Percentiles rank a stretch among this genome's conserved stretches.
phyloP scores from a whole-genome alignment of 1,140 invertebrate genomes.

The Brevipalpus yothersi region DNA sequence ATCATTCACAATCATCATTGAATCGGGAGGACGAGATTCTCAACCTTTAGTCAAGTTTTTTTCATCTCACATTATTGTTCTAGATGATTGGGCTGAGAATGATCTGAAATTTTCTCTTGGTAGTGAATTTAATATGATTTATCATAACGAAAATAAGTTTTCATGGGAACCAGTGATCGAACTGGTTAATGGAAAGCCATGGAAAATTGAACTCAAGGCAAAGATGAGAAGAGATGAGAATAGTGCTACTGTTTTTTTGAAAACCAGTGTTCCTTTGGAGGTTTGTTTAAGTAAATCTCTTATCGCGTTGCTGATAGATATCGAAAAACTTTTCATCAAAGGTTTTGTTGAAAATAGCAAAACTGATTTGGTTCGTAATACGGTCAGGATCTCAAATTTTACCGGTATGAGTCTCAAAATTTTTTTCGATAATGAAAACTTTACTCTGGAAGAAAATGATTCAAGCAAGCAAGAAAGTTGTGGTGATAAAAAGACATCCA shows the following conservation, averaged over 20 bases:
- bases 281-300: slow-evolving; percentile 37
- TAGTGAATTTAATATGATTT: slow-evolving; percentile 29
- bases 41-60: slow-evolving; percentile 8
- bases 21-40: slow-evolving; percentile 2
- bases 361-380: not conserved
- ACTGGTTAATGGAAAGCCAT: slow-evolving; percentile 36
- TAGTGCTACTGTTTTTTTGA: slow-evolving; percentile 6
- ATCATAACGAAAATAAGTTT: slow-evolving; percentile 76
- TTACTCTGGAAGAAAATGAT: too few relatives aligned
- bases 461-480: not conserved
- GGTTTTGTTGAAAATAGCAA: not conserved
- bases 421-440: too few relatives aligned
- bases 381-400: too few relatives aligned
- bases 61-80: not conserved
- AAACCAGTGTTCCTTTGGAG: slow-evolving; percentile 38
- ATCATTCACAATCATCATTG: slow-evolving; percentile 1
- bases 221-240: not conserved
- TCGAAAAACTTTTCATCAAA: slow-evolving; percentile 8
- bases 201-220: not conserved
- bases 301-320: slow-evolving; percentile 24
- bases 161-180: slow-evolving; percentile 93
- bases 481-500: not conserved
- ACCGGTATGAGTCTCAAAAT: too few relatives aligned
- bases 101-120: not conserved
- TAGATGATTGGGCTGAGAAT: slow-evolving; percentile 1